Evolutionary conservation across 92 coral and sea anemone species (phyloP), one percentile per base, ranked within the genome.

Genomic region (Zoanthus gigantus): DNA sequence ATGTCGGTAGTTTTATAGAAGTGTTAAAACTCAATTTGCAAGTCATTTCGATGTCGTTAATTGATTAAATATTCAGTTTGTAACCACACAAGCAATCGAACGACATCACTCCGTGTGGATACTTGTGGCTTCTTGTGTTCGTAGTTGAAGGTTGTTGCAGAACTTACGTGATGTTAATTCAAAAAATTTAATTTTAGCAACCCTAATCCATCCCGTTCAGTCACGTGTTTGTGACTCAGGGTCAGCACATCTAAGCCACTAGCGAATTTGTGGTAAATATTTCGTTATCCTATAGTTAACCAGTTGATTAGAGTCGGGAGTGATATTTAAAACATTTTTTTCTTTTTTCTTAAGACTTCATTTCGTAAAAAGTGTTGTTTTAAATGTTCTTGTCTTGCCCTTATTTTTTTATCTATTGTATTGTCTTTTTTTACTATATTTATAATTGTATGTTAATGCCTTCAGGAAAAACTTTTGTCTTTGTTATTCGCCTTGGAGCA

Each of bases 381-480:
- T 67, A 18, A 23, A 67, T 30, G n/a, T 23, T 9, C 17, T 23
- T 67, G 5, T 18, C 2, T 12, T 67, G 0, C 72, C 37, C 72
- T 34, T 34, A 50, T 50, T 10, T 50, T 7, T 0, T 0, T 69
- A 31, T 23, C 32, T 2, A 6, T 31, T 69, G 13, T 12, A 77
- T 77, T 77, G 82, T 77, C 29, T 44, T 54, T 56, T 32, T 77
- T 54, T 34, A 34, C 42, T 1, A 34, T 34, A 34, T 34, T 34
- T 1, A 77, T 52, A 11, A 77, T 77, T 17, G 50, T 44, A 63
- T 52, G 30, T 31, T 37, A 77, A 53, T 12, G 45, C 66, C 82
- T 53, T 30, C 46, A 50, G 14, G 82, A 77, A 42, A 77, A 76
- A 76, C 65, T 44, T 50, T 29, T 76, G 80, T 77, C 29, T 37